Conservation (phyloP, 2,797 vertebrate species). For the Lateolabrax maculatus region DNA sequence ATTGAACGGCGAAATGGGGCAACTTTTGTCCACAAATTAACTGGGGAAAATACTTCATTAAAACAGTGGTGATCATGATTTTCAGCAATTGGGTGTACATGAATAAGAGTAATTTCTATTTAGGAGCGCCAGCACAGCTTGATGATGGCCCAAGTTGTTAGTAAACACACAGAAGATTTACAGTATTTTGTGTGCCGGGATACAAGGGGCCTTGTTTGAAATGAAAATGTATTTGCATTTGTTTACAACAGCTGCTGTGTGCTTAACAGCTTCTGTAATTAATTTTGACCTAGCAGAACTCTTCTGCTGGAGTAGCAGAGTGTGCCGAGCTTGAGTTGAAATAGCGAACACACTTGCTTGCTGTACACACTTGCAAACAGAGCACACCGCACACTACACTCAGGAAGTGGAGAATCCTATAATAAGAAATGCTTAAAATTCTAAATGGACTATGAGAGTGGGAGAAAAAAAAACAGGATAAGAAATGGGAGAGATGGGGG, state of each 20-base stretch:
- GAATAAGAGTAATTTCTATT: constrained; percentile 64
- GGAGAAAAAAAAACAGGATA: not conserved
- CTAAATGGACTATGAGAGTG: constrained; percentile 60
- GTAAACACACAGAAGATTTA: constrained; percentile 74
- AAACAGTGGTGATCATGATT: constrained; percentile 49
- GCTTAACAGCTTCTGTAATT: constrained; percentile 85
- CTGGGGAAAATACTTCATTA: constrained; percentile 54
- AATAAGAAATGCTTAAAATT: constrained; percentile 76
- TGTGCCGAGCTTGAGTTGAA: constrained; percentile 65
- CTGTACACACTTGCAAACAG: constrained; percentile 56
- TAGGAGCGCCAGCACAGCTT: constrained; percentile 57
- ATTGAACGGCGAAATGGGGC: constrained; percentile 25
- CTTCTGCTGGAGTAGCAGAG: constrained; percentile 68
- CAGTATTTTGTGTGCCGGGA: constrained; percentile 59
- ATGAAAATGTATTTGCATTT: constrained; percentile 83
- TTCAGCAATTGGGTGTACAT: constrained; percentile 46
- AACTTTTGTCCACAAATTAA: constrained; percentile 39
- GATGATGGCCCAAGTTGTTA: constrained; percentile 67
- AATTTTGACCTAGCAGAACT: constrained; percentile 84
- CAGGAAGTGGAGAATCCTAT: constrained; percentile 65
- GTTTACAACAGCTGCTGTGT: constrained; percentile 86
- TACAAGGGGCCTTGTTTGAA: constrained; percentile 80
- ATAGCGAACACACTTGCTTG: constrained; percentile 46
- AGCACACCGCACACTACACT: constrained; percentile 34
- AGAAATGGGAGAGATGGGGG: constrained; percentile 22